A percentile compares a stretch with the other conserved stretches of the same genome.
Conservation (phyloP, 2,888 invertebrate species). For the Lasioglossum zephyrum region DNA sequence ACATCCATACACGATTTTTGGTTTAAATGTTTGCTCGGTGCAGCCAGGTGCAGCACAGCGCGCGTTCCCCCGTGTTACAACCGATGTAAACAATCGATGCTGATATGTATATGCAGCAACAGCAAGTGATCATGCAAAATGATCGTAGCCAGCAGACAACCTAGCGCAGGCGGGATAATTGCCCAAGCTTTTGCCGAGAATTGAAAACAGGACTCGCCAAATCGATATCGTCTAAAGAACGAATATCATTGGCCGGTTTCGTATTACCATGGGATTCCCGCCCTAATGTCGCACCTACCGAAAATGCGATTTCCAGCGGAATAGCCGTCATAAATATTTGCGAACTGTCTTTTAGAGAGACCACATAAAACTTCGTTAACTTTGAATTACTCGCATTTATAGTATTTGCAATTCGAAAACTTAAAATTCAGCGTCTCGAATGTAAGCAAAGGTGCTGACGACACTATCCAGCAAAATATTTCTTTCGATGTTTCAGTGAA, state of each 20-base stretch:
- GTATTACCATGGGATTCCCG: constrained; percentile 50
- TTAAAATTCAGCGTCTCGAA: too few species aligned
- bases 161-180: constrained; percentile 56
- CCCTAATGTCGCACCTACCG: constrained; percentile 35
- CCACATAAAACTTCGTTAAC: neutral
- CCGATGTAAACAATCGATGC: constrained; percentile 67
- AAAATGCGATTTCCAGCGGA: neutral
- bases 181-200: constrained; percentile 60
- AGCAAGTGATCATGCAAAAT: constrained; percentile 62
- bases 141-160: constrained; percentile 36
- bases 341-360: constrained; percentile 4
- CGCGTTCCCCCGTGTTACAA: constrained; percentile 52
- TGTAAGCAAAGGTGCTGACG: too few species aligned
- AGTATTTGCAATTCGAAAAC: too few species aligned
- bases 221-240: constrained; percentile 69
- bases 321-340: neutral
- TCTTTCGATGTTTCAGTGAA: too few species aligned
- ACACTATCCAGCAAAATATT: too few species aligned
- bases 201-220: constrained; percentile 68
- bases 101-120: constrained; percentile 42
- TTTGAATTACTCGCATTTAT: too few species aligned
- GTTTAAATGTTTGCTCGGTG: constrained; percentile 26
- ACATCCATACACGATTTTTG: constrained; percentile 30
- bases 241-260: constrained; percentile 64
- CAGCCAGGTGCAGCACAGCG: constrained; percentile 30